Evolutionary conservation across 1,140 invertebrate genomes (phyloP).

Genomic region (Dendrolimus punctatus): DNA sequence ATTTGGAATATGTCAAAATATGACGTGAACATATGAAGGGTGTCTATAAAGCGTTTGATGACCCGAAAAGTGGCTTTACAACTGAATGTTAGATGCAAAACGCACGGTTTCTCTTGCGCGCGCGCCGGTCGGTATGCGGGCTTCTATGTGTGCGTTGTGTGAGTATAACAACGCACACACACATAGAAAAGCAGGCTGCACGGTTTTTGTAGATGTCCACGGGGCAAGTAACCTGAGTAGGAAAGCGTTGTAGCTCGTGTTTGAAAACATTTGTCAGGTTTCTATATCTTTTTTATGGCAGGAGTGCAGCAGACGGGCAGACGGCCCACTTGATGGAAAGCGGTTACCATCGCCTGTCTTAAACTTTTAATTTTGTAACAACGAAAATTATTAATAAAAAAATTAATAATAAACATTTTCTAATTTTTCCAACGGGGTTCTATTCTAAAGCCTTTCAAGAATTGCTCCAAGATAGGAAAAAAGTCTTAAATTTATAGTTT

Average conservation of each 20-base stretch:
- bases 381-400: too few species aligned
- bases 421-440: too few species aligned
- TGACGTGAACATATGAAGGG: slow-evolving; percentile 26
- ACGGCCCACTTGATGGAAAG: too few species aligned
- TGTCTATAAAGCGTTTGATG: slow-evolving; percentile 61
- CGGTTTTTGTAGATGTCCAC: slow-evolving; percentile 71
- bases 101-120: slow-evolving; percentile 54
- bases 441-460: too few species aligned
- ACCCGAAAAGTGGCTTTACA: slow-evolving; percentile 58
- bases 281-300: too few species aligned
- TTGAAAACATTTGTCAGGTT: background rate
- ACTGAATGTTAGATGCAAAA: slow-evolving; percentile 65
- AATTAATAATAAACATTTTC: too few species aligned
- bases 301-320: too few species aligned
- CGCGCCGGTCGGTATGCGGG: slow-evolving; percentile 56
- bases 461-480: too few species aligned
- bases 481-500: too few species aligned
- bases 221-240: slow-evolving; percentile 59
- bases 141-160: slow-evolving; percentile 31
- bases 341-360: too few species aligned
- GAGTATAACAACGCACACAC: slow-evolving; percentile 27
- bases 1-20: slow-evolving; percentile 19
- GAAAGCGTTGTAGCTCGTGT: slow-evolving; percentile 34
- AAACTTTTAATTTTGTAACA: too few species aligned
- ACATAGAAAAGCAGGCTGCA: slow-evolving; percentile 43